Evolutionary conservation across 2,797 vertebrate genomes (phyloP).

Genomic region (Diplodus sargus): DNA sequence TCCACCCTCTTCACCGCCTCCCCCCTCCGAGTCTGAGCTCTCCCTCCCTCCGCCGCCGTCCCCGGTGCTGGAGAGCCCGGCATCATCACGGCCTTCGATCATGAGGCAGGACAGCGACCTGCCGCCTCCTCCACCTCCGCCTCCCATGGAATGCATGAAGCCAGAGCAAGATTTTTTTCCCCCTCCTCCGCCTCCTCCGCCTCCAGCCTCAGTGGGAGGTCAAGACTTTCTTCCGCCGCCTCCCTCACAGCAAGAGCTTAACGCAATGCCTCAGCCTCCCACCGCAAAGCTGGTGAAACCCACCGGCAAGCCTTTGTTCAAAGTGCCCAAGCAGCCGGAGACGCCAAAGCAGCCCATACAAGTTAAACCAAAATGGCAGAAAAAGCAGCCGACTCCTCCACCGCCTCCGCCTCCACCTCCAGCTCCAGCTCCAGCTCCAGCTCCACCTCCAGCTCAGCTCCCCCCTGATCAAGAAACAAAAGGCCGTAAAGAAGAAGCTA

Average conservation of each 20-base stretch:
- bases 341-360: slow-evolving; percentile 69
- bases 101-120: slow-evolving; percentile 85
- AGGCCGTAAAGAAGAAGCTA: slow-evolving; percentile 48
- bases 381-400: slow-evolving; percentile 70
- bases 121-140: slow-evolving; percentile 85
- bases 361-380: slow-evolving; percentile 83
- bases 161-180: slow-evolving; percentile 82
- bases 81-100: slow-evolving; percentile 65
- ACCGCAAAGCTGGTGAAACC: slow-evolving; percentile 71
- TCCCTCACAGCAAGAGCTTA: slow-evolving; percentile 85
- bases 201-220: slow-evolving; percentile 52
- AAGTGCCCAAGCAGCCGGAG: slow-evolving; percentile 84
- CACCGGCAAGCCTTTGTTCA: slow-evolving; percentile 79
- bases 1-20: slow-evolving; percentile 83
- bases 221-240: slow-evolving; percentile 82
- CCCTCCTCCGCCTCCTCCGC: slow-evolving; percentile 76
- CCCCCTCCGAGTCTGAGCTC: slow-evolving; percentile 87
- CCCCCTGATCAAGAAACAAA: slow-evolving; percentile 52
- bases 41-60: slow-evolving; percentile 90
- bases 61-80: slow-evolving; percentile 78
- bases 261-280: slow-evolving; percentile 72
- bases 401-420: slow-evolving; percentile 56
- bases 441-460: slow-evolving; percentile 57
- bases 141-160: slow-evolving; percentile 80
- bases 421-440: slow-evolving; percentile 41